Base-by-base conservation (phyloP, 2,888 invertebrate species). In the Gryllus longicercus region DNA sequence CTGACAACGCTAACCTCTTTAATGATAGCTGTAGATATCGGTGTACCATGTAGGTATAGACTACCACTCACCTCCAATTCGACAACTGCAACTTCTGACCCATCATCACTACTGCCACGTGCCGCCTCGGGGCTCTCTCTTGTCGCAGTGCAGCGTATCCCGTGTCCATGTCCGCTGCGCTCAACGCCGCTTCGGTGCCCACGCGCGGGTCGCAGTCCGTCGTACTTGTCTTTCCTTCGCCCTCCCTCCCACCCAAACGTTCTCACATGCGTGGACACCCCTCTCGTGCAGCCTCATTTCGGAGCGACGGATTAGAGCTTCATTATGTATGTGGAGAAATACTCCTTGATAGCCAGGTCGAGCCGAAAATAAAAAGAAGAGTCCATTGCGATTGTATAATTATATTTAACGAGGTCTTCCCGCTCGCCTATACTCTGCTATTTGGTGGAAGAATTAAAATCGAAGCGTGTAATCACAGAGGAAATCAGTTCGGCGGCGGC, bases 281-380 rank as follows among this genome's bases (percentile, higher is more conserved):
- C 63, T 63, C 63, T n/a, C 63, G n/a, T n/a, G 63, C n/a, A 63
- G 63, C 63, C 63, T 63, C 63, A 63, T 63, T 63, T 63, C 63
- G 63, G 63, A 63, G 63, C 63, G n/a, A 63, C 63, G 63, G 63
- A 63, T 63, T 63, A 63, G 63, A 63, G 16, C n/a, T 63, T 63
- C 63, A 63, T 63, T 63, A 63, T 63, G n/a, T 63, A 63, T 63
- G 63, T 63, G 63, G 63, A 63, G 63, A 63, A 63, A 63, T 63
- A 63, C 63, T 63, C 63, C 63, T 63, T 63, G 63, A 63, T 63
- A 63, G 63, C 63, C 63, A n/a, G 63, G 63, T 63, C n/a, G 63
- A 14, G 63, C n/a, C 14, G 11, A 63, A 63, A 63, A 63, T 14
- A 63, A 63, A 63, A 63, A 63, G n/a, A 63, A 63, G n/a, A 63